Conservation (phyloP, 2,888 invertebrate species). For the Choristoneura rosaceana region DNA sequence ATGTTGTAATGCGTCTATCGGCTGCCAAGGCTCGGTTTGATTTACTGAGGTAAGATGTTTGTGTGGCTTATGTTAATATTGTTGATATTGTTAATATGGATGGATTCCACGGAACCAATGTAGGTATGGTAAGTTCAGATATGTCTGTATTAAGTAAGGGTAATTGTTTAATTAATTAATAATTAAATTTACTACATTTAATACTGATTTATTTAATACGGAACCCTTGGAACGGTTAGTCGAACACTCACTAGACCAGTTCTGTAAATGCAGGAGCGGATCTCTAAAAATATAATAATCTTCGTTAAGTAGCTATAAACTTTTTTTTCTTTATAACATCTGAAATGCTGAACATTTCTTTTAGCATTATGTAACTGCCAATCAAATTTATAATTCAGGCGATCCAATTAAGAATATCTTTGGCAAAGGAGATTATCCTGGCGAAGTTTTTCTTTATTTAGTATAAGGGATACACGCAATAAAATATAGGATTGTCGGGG, state of each 20-base stretch:
- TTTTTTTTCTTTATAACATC: no score
- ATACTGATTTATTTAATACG: no score
- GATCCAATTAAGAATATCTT: slow-evolving; percentile 32
- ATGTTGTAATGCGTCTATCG: slow-evolving; percentile 4
- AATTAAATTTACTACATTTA: no score
- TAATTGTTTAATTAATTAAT: no score
- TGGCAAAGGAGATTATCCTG: slow-evolving; percentile 15
- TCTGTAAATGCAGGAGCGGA: no score
- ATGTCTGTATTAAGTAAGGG: not conserved
- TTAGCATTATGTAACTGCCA: not conserved
- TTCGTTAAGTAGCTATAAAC: no score
- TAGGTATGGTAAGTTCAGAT: no score
- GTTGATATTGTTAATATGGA: not conserved
- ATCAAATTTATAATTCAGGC: not conserved
- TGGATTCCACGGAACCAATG: not conserved
- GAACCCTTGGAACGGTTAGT: no score
- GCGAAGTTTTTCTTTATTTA: slow-evolving; percentile 36
- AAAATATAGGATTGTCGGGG: slow-evolving; percentile 39
- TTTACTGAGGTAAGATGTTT: not conserved
- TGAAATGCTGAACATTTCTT: not conserved
- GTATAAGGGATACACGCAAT: slow-evolving; percentile 38
- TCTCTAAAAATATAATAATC: no score
- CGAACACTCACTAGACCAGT: no score
- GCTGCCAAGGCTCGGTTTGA: not conserved
- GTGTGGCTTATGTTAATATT: not conserved